phyloP scores from a whole-genome alignment of 2,113 vertebrate genomes.

The Edolisoma coerulescens region DNA sequence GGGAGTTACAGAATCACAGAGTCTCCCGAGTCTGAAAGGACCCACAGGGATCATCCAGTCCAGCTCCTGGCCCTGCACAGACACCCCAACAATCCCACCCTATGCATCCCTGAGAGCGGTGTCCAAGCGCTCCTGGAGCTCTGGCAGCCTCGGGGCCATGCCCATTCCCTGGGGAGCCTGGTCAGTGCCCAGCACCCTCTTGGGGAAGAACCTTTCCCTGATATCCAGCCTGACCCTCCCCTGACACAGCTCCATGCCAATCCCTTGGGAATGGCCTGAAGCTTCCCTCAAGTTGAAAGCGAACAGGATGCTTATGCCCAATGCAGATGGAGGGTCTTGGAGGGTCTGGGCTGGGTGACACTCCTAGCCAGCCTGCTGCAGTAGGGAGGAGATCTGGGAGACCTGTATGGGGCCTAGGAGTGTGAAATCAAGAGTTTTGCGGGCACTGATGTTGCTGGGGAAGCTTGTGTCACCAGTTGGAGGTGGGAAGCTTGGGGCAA shows the following conservation, averaged over 20 bases:
- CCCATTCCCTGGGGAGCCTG: background rate
- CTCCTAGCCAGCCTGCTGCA: background rate
- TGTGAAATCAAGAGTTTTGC: background rate
- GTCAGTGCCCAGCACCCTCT: background rate
- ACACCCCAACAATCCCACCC: background rate
- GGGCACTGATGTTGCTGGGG: background rate
- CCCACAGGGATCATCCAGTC: fast-evolving
- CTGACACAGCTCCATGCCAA: background rate
- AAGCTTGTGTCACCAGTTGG: fast-evolving
- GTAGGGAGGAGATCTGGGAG: background rate
- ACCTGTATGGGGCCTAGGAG: background rate
- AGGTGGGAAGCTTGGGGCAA: background rate
- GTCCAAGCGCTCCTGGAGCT: background rate
- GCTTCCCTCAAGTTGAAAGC: background rate
- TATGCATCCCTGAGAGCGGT: fast-evolving
- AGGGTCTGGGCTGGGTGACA: background rate
- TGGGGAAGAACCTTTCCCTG: background rate
- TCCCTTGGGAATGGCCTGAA: background rate
- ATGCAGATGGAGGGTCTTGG: background rate
- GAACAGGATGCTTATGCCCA: background rate
- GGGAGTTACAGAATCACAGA: background rate
- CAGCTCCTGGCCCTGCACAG: background rate
- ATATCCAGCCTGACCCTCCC: fast-evolving
- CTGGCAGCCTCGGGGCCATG: background rate
- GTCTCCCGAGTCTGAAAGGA: background rate